A percentile compares a stretch with the other conserved stretches of the same genome.
phyloP scores from a whole-genome alignment of 2,797 vertebrate species.

The Leptoclinus maculatus region DNA sequence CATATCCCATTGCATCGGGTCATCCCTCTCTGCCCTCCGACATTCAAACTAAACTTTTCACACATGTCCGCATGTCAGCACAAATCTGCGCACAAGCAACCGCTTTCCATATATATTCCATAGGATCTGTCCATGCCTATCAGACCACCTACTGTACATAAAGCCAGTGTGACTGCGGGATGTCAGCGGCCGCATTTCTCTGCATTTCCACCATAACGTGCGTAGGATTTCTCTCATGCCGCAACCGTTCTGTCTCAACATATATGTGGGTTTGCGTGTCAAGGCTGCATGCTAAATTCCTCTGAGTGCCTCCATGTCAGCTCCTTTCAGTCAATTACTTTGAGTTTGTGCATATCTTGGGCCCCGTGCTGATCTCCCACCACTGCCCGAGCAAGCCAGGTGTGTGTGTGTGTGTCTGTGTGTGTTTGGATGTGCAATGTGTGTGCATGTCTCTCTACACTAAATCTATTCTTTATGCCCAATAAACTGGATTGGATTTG shows the following conservation, averaged over 20 bases:
- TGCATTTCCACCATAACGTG: conserved; percentile 6
- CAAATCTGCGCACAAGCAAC: conserved; percentile 16
- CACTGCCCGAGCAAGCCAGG: conserved; percentile 21
- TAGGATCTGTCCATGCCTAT: conserved; percentile 47
- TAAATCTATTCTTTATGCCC: background rate
- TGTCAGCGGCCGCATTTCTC: conserved; percentile 26
- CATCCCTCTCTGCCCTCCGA: background rate
- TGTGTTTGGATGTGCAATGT: background rate
- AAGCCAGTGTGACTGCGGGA: conserved; percentile 17
- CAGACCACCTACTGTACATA: background rate
- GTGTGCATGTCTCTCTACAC: background rate
- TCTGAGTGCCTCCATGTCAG: conserved; percentile 59
- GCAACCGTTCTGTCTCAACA: conserved; percentile 45
- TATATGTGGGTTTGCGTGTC: conserved; percentile 49
- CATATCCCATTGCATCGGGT: background rate
- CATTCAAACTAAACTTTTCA: conserved; percentile 4
- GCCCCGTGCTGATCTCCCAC: conserved; percentile 30
- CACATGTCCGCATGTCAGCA: conserved; percentile 15
- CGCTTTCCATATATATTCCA: conserved; percentile 44
- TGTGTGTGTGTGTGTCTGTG: conserved; percentile 24
- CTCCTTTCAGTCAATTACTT: conserved; percentile 45
- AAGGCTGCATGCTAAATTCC: conserved; percentile 43
- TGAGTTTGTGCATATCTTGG: conserved; percentile 33
- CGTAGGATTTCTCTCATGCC: conserved; percentile 21
- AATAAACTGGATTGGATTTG: conserved; percentile 3